phyloP scores from a whole-genome alignment of 2,113 vertebrate genomes.

The Gnathonemus echidnorhynchus region DNA sequence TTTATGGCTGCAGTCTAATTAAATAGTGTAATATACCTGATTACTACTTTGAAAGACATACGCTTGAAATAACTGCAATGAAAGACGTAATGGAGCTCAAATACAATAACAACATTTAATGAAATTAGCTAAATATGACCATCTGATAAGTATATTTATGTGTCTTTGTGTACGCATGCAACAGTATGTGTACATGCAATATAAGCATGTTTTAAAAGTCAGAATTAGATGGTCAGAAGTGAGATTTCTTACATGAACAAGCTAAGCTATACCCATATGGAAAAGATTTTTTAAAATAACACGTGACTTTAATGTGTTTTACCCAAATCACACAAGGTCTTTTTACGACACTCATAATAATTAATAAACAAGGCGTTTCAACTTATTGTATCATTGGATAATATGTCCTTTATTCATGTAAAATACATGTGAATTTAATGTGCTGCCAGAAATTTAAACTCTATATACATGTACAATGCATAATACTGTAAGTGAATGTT shows the following conservation, averaged over 20 bases:
- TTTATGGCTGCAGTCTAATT: constrained; percentile 2
- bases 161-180: background rate
- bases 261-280: background rate
- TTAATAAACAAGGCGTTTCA: background rate
- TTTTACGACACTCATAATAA: background rate
- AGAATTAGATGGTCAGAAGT: background rate
- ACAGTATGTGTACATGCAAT: background rate
- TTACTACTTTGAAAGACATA: constrained; percentile 3
- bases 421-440: background rate
- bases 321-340: background rate
- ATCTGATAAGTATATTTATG: background rate
- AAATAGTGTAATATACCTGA: background rate
- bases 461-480: background rate
- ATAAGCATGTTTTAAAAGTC: background rate
- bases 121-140: background rate
- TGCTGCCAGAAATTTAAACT: background rate
- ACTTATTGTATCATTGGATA: background rate
- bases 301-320: background rate
- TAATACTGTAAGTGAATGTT: background rate
- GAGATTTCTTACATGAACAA: background rate
- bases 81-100: background rate
- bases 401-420: background rate
- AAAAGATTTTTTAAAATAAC: background rate
- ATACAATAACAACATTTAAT: background rate
- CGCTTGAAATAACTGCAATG: background rate